phyloP scores from a whole-genome alignment of 2,888 invertebrate genomes.

The Plebejus argus region DNA sequence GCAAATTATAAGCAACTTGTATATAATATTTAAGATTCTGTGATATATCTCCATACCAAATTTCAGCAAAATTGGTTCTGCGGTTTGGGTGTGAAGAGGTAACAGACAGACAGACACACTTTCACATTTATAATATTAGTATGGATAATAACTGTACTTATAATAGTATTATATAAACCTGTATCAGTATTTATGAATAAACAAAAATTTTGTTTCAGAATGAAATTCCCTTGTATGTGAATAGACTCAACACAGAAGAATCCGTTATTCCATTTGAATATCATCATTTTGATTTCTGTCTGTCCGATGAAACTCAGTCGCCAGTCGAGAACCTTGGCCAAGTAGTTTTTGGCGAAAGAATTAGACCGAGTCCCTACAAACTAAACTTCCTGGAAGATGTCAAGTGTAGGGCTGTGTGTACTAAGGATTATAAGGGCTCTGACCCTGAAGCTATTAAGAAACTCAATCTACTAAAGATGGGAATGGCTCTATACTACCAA shows the following conservation, averaged over 20 bases:
- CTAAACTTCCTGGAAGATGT: constrained; percentile 90
- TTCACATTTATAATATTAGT: too few species aligned
- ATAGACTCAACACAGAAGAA: constrained; percentile 98
- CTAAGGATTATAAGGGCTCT: constrained; percentile 85
- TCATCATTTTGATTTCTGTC: constrained; percentile 98
- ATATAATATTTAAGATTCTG: not conserved
- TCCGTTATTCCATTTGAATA: constrained; percentile 99
- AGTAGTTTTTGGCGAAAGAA: constrained; percentile 99
- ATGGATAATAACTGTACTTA: too few species aligned
- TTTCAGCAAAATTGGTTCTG: too few species aligned
- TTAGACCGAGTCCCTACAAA: constrained; percentile 95
- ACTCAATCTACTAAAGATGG: constrained; percentile 92
- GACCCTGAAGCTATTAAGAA: constrained; percentile 84
- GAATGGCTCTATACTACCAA: constrained; percentile 97
- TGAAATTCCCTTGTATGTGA: constrained; percentile 94
- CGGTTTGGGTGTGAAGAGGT: too few species aligned
- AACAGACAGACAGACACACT: too few species aligned
- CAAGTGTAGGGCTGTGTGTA: constrained; percentile 82
- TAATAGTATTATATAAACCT: not conserved
- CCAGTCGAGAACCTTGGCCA: constrained; percentile 99
- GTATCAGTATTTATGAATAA: not conserved
- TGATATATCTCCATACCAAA: too few species aligned
- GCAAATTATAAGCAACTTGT: not conserved
- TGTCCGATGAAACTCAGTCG: constrained; percentile 86
- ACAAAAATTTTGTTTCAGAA: constrained; percentile 83